Base-by-base conservation (phyloP, 2,797 vertebrate species). In the Trachops cirrhosus region DNA sequence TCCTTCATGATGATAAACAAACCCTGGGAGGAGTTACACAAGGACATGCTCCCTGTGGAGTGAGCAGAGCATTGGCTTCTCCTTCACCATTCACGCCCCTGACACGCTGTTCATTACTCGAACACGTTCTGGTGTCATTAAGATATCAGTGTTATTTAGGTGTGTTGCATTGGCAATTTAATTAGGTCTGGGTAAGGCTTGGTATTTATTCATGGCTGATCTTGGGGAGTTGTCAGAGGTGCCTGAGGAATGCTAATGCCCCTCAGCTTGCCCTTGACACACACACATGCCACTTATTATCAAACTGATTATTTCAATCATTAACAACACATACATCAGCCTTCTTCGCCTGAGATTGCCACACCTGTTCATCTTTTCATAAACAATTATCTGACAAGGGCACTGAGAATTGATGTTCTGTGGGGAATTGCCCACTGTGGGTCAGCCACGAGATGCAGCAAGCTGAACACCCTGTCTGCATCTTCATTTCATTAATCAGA, bases 131-230 rank as follows among this genome's bases (percentile, higher is more conserved):
- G 29, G 96, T 97, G 97, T 98, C 98, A 98, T 98, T 98, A 98
- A 98, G 98, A 98, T 97, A 99, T 98, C 98, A 97, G 95, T 97
- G 98, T 98, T 98, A 98, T 98, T 98, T 98, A 98, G 97, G 97
- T 97, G 96, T 98, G 98, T 98, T 97, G 95, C 98, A 95, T 94
- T 98, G 98, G 98, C 98, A 98, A 98, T 98, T 98, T 98, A 98
- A 98, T 99, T 98, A 98, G 97, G 98, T 98, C 97, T 98, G 98
- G 98, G 97, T 86, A 97, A 98, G 34, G 94, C 95, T 97, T 68
- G 4, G 97, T 98, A 96, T 98, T 98, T 98, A 98, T 98, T 98
- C 98, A 98, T 98, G 83, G 96, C 83, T 21, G 91, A 96, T 96
- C 86, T 83, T 64, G 88, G 86, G 97, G 94, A 75, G 98, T 98